Evolutionary conservation across 2,797 vertebrate genomes (phyloP), one percentile per base, ranked within the genome.

Genomic region (Gastrophryne carolinensis): DNA sequence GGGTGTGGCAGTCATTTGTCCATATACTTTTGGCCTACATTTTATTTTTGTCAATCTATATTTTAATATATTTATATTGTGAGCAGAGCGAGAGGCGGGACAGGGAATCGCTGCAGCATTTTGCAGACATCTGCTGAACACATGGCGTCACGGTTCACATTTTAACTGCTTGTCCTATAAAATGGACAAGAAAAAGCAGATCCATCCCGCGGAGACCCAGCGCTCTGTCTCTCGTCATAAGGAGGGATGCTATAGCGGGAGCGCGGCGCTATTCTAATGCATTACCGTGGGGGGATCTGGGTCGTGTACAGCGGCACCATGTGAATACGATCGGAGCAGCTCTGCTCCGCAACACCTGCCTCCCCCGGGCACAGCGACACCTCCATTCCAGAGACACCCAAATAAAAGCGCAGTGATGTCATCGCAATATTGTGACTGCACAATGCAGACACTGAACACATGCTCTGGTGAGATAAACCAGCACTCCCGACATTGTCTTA

Each of bases 261-360:
- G 85, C 82, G 86, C 88, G 84, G 87, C 84, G 85, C 86, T 87
- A 81, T 62, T 87, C 89, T 10, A 30, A 9, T 62, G 78, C 84
- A 84, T 89, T 84, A 86, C 86, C 89, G 85, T 86, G 87, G 88
- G 89, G 89, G 88, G 88, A 90, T 89, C 89, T 91, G 89, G 88
- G 87, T 91, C 89, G 84, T 91, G 86, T 87, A 81, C 86, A 86
- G 86, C 88, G 89, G 88, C 86, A 84, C 87, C 91, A 89, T 89
- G 39, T 44, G 13, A 44, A 44, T 8, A 2, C 39, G 4, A 15
- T 44, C 9, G 4, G 15, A 15, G 15, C 15, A n/a, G 39, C 13
- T 17, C 39, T 44, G 15, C 15, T 1, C 13, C 4, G 39, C 35
- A 21, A 39, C 30, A 54, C n/a, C 39, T 27, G 3, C 12, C 29